A percentile compares a stretch with the other conserved stretches of the same genome.
These are phyloP conservation scores for Luffia ferchaultella DNA, from an alignment of 2,888 invertebrate genomes.

Conservation along the genomic window DNA sequence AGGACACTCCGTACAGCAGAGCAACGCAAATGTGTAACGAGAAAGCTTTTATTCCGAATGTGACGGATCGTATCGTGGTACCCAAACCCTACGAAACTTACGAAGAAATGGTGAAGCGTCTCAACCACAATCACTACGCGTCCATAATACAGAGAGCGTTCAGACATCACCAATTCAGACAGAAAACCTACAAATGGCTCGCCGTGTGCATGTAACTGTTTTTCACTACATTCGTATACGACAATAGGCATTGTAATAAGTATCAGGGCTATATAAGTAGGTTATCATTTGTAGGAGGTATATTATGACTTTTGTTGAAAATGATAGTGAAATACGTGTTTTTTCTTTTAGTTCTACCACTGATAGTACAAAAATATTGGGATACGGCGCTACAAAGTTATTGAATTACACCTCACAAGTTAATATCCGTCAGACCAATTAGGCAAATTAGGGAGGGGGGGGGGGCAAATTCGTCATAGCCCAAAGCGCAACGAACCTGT, in stretches of 20 bases:
- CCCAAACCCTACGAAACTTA: constrained; percentile 72
- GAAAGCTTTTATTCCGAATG: constrained; percentile 67
- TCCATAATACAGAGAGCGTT: constrained; percentile 73
- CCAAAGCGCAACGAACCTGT: too few relatives aligned
- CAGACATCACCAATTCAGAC: constrained; percentile 61
- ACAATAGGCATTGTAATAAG: not conserved
- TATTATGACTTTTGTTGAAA: too few relatives aligned
- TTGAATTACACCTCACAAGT: too few relatives aligned
- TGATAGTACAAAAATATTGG: too few relatives aligned
- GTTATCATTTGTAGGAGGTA: too few relatives aligned
- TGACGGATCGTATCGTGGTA: constrained; percentile 68
- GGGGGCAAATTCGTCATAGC: too few relatives aligned
- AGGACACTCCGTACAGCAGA: constrained; percentile 62
- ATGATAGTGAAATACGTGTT: too few relatives aligned
- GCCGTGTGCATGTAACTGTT: constrained; percentile 38
- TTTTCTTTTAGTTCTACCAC: too few relatives aligned
- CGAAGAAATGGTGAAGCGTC: constrained; percentile 64
- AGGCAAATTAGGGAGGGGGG: too few relatives aligned
- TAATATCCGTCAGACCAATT: too few relatives aligned
- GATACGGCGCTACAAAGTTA: too few relatives aligned
- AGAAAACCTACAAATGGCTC: constrained; percentile 43
- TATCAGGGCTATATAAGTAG: not conserved
- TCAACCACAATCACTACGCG: constrained; percentile 65
- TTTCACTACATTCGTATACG: not conserved
- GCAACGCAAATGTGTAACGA: constrained; percentile 69